Evolutionary conservation across 2,113 vertebrate genomes (phyloP).

Genomic region (Gavia stellata): DNA sequence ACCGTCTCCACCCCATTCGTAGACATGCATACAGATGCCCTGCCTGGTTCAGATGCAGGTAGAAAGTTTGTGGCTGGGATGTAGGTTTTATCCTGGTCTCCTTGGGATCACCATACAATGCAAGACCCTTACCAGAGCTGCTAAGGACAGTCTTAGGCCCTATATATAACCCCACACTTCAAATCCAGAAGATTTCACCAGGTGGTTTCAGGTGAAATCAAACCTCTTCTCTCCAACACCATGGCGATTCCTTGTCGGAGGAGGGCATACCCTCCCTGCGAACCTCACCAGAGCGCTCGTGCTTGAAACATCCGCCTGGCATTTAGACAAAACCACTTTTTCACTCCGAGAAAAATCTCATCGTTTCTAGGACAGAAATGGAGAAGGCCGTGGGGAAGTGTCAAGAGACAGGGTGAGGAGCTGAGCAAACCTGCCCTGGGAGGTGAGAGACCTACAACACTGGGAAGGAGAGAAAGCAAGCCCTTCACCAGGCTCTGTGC

Average conservation of each 20-base stretch:
- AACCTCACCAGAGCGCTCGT: neutral
- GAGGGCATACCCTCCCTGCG: neutral
- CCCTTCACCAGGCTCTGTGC: neutral
- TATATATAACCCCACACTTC: fast-evolving
- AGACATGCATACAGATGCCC: neutral
- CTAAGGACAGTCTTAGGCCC: neutral
- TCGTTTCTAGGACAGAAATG: fast-evolving
- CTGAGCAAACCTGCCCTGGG: neutral
- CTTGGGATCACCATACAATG: neutral
- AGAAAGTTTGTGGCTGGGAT: neutral
- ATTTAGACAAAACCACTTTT: neutral
- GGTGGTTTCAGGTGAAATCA: neutral
- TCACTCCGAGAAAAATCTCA: neutral
- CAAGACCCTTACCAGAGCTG: neutral
- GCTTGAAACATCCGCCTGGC: neutral
- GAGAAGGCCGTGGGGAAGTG: neutral
- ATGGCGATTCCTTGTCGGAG: neutral
- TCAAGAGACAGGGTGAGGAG: neutral
- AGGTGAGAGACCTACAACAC: neutral
- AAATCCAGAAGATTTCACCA: neutral
- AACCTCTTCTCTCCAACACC: neutral
- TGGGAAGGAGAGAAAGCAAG: neutral
- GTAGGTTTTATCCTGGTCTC: neutral
- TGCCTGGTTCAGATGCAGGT: neutral
- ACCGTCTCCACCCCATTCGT: neutral